Evolutionary conservation across 2,797 vertebrate genomes (phyloP), one percentile per base, ranked within the genome.

Genomic region (Crenichthys baileyi): DNA sequence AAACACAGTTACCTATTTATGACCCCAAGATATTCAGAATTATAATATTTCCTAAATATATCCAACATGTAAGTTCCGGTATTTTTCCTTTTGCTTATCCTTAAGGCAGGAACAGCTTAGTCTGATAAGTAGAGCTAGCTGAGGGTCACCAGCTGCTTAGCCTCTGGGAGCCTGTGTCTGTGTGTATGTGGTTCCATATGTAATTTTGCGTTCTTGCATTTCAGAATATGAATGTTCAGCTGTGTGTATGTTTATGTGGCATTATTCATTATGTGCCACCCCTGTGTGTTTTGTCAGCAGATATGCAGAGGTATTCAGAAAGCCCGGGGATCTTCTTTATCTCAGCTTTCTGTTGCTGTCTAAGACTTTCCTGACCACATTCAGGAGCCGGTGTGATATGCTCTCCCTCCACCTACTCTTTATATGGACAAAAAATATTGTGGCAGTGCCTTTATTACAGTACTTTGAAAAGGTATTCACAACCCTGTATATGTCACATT

Each of bases 141-240:
- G 22, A 44, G 89, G 93, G 91, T 93, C 92, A 91, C 87, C 91
- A 72, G 80, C 91, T 85, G 83, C 89, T 94, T 89, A 93, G 83
- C 79, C 84, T 81, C 39, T 65, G 36, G 50, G 55, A 74, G 79
- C 77, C 60, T 67, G 46, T 24, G 72, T 71, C 76, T 58, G 63
- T 77, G 78, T 71, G 72, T 72, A 22, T 55, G 48, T 67, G 26
- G 73, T 13, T 79, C 71, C 76, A 60, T 72, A 72, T 80, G 75
- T 58, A 60, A 60, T 8, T 73, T 26, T 80, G 75, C 75, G 68
- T 70, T 46, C 16, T 79, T 75, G 46, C 79, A 87, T 90, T 91
- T 83, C 63, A 41, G 72, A 15, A 41, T 78, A 36, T 53, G 71
- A 77, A 81, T 75, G 58, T 84, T 67, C 78, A 60, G 65, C 39